A percentile compares a stretch with the other conserved stretches of the same genome.
These are phyloP conservation scores for Perognathus longimembris DNA, from an alignment of 2,113 vertebrate genomes.

Conservation along the genomic window DNA sequence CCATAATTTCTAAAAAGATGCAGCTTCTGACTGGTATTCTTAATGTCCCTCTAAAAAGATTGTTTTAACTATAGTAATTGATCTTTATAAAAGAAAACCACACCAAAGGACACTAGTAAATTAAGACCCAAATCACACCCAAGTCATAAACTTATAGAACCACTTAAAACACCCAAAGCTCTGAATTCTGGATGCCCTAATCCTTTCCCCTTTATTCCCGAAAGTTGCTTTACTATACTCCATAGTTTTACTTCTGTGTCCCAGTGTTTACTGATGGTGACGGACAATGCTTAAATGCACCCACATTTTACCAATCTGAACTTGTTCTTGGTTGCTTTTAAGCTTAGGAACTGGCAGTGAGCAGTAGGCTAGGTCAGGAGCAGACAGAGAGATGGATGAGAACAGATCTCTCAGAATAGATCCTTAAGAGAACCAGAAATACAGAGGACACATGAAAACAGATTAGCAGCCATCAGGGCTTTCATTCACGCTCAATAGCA, in stretches of 20 bases:
- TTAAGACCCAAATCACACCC: conserved; percentile 74
- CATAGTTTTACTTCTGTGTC: background rate
- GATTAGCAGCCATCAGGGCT: conserved; percentile 18
- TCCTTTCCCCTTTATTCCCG: conserved; percentile 22
- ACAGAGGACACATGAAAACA: background rate
- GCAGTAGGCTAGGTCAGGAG: background rate
- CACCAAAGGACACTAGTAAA: conserved; percentile 69
- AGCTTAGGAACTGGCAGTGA: background rate
- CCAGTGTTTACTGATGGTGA: background rate
- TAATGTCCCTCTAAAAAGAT: conserved; percentile 46
- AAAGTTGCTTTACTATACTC: conserved; percentile 7
- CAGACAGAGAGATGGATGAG: background rate
- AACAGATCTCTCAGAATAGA: conserved; percentile 4
- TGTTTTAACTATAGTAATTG: conserved; percentile 66
- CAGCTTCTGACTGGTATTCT: conserved; percentile 63
- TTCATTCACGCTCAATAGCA: background rate
- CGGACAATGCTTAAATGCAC: conserved; percentile 43
- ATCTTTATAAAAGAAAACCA: conserved; percentile 61
- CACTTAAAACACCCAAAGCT: conserved; percentile 39
- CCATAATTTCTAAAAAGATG: conserved; percentile 70
- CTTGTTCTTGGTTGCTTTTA: conserved; percentile 53
- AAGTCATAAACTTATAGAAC: conserved; percentile 50
- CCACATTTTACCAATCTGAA: conserved; percentile 42
- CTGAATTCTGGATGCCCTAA: conserved; percentile 51
- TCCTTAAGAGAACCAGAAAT: background rate